Conservation (phyloP, 2,797 vertebrate genomes). For the Mus spretus region DNA sequence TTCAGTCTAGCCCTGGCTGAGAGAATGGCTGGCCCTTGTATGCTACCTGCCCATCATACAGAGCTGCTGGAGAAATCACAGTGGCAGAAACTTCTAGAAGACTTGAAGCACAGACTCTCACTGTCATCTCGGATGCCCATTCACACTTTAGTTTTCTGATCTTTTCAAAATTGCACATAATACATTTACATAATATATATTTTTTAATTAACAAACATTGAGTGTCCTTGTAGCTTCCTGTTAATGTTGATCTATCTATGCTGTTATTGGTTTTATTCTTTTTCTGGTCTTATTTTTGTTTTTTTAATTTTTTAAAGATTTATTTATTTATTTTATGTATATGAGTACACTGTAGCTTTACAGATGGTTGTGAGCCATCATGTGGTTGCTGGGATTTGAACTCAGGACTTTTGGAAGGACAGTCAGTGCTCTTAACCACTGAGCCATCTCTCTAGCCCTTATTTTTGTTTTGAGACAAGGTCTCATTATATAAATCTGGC, state of each 20-base stretch:
- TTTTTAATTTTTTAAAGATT: too few relatives aligned
- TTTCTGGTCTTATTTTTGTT: background rate
- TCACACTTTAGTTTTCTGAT: constrained; percentile 27
- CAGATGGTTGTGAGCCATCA: too few relatives aligned
- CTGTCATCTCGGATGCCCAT: background rate
- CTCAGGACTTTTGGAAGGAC: too few relatives aligned
- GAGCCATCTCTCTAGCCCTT: too few relatives aligned
- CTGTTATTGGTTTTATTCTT: background rate
- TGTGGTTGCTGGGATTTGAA: too few relatives aligned
- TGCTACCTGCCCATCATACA: background rate
- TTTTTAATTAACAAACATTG: constrained; percentile 22
- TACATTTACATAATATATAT: constrained; percentile 15
- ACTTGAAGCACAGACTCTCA: background rate
- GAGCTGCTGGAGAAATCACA: background rate
- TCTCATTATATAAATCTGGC: background rate
- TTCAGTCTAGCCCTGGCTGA: background rate
- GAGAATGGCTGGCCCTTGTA: background rate
- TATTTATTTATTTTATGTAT: too few relatives aligned
- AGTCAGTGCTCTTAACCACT: too few relatives aligned
- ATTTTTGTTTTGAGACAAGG: background rate
- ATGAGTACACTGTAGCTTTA: too few relatives aligned
- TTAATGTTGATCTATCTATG: background rate
- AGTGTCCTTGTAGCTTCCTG: background rate
- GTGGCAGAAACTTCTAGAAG: background rate
- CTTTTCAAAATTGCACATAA: constrained; percentile 10